Evolutionary conservation across 2,797 vertebrate species (phyloP).

Genomic region (Serranus cabrilla): DNA sequence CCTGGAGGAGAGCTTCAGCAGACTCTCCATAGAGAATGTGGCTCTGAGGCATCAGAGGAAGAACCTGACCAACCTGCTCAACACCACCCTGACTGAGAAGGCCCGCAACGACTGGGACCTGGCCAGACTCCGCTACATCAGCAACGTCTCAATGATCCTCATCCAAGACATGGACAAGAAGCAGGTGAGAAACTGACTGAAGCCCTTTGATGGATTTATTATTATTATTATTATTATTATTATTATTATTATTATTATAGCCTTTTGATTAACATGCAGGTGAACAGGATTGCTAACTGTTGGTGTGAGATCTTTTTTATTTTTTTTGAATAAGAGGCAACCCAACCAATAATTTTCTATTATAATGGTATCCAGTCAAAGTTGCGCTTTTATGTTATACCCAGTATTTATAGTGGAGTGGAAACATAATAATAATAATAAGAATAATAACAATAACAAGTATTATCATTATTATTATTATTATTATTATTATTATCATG

Average conservation of each 20-base stretch:
- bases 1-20: constrained; percentile 82
- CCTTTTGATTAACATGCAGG: no score
- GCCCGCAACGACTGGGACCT: constrained; percentile 66
- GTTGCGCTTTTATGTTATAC: neutral
- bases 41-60: constrained; percentile 68
- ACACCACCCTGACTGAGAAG: constrained; percentile 81
- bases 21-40: constrained; percentile 73
- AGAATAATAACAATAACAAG: no score
- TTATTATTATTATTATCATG: no score
- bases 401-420: neutral
- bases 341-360: neutral
- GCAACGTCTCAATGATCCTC: constrained; percentile 47
- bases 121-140: neutral
- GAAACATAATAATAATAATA: neutral
- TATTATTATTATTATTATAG: no score
- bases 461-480: no score
- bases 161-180: neutral
- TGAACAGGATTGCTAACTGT: constrained; percentile 5
- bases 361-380: neutral
- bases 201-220: neutral
- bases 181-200: constrained; percentile 61
- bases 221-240: no score
- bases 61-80: constrained; percentile 87
- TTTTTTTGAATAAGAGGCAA: constrained; percentile 2
- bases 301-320: neutral